Conservation (phyloP, 1,140 invertebrate genomes). For the Dendroctonus valens region DNA sequence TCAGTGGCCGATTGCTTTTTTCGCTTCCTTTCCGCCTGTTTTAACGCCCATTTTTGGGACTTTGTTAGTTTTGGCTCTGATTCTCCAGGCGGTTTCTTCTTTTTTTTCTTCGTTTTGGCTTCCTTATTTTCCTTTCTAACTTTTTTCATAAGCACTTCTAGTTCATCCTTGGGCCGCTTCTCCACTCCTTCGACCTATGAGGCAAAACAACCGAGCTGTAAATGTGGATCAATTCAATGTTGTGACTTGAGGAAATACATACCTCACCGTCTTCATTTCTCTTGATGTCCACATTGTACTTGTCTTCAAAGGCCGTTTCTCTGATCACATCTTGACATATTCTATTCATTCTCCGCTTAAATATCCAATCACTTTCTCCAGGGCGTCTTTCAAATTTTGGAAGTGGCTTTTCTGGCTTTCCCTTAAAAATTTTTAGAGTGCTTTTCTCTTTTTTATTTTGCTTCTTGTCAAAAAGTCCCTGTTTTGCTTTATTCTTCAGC, state of each 20-base stretch:
- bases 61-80: slow-evolving; percentile 50
- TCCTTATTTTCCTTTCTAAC: slow-evolving; percentile 45
- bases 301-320: slow-evolving; percentile 56
- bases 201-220: slow-evolving; percentile 5
- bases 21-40: slow-evolving; percentile 52
- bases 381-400: slow-evolving; percentile 53
- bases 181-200: slow-evolving; percentile 47
- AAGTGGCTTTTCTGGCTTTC: slow-evolving; percentile 51
- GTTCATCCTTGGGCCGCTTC: slow-evolving; percentile 52
- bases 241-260: slow-evolving; percentile 18
- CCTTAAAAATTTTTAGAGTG: slow-evolving; percentile 38
- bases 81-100: slow-evolving; percentile 51
- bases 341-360: slow-evolving; percentile 52
- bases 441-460: slow-evolving; percentile 18
- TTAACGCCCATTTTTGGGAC: slow-evolving; percentile 53
- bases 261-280: slow-evolving; percentile 53
- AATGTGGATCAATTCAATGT: slow-evolving; percentile 15
- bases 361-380: slow-evolving; percentile 51
- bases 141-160: slow-evolving; percentile 48
- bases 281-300: slow-evolving; percentile 56
- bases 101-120: slow-evolving; percentile 49
- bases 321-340: slow-evolving; percentile 53
- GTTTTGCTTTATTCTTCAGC: slow-evolving; percentile 55
- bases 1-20: slow-evolving; percentile 41
- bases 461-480: slow-evolving; percentile 44